Conservation (phyloP, 1,140 invertebrate species). For the Stegodyphus dumicola region DNA sequence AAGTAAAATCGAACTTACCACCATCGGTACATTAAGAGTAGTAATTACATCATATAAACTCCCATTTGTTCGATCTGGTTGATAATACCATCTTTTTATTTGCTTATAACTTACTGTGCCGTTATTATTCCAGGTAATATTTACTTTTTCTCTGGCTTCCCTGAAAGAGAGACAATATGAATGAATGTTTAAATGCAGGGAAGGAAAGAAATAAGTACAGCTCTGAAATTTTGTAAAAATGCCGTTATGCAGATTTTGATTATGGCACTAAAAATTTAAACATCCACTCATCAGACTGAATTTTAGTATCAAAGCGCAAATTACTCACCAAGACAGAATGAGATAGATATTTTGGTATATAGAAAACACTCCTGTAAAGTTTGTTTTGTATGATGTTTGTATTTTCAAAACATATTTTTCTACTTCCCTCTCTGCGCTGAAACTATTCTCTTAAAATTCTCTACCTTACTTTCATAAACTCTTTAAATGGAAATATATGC, state of each 20-base stretch:
- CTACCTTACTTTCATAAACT: too few species aligned
- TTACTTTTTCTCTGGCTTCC: constrained; percentile 38
- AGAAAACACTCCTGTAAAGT: too few species aligned
- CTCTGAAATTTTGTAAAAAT: too few species aligned
- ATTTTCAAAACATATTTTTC: too few species aligned
- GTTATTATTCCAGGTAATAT: constrained; percentile 61
- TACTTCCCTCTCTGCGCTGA: too few species aligned
- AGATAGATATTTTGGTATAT: too few species aligned
- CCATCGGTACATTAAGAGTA: constrained; percentile 68
- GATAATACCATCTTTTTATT: constrained; percentile 65
- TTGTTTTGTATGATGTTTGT: too few species aligned
- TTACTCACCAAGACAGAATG: too few species aligned
- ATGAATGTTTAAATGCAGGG: background rate
- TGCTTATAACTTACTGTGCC: constrained; percentile 67
- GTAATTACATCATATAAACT: constrained; percentile 67
- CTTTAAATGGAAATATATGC: too few species aligned
- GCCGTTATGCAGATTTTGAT: background rate
- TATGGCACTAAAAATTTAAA: background rate
- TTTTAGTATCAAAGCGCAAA: too few species aligned
- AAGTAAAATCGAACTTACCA: constrained; percentile 62
- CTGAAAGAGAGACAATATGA: constrained; percentile 13
- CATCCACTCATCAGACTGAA: background rate
- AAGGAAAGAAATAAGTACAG: too few species aligned
- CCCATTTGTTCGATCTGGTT: constrained; percentile 63
- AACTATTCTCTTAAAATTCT: too few species aligned